Base-by-base conservation (phyloP, 2,797 vertebrate species). In the Coregonus ussuriensis region DNA sequence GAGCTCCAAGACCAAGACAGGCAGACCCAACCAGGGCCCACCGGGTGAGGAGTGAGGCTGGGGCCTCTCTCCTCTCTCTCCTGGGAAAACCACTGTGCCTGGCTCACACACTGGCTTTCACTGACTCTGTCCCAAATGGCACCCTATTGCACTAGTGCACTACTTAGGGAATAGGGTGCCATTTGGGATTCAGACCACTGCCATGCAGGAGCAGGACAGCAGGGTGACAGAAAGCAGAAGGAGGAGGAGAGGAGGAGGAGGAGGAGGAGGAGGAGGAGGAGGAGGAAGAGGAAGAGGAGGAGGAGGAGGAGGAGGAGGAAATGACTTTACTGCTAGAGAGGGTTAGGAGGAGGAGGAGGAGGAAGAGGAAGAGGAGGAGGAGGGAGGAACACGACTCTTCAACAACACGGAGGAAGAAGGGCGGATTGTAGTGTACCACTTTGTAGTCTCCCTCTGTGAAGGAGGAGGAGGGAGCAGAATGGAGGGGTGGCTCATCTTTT, bases 171-270 rank as follows among this genome's bases (percentile, higher is more conserved):
- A 21, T 7, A 59, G 54, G 54, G 54, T 18, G 54, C 54, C 54
- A 18, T 6, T 18, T 59, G 56, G 18, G 56, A n/a, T 59, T 74
- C 59, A 54, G 77, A 72, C 68, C 3, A 4, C 79, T 79, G 80
- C 74, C 53, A 25, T 77, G 54, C 63, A 74, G 79, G 52, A 59
- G 54, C 56, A 73, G 78, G 52, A 63, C 84, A 82, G 74, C 7
- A 76, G 62, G 77, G 31, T 76, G 75, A 86, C 25, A 71, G 59
- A 62, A 25, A 77, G 9, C 65, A 69, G 76, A 78, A 29, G 71
- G 53, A 21, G 70, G 25, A 25, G 66, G 41, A 70, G 56, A 47
- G 41, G 33, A 70, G 2, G 9, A 14, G 41, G 15, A 14, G 16
- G 68, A 70, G 41, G 68, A 21, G n/a, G 67, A 37, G 66, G 54